Conservation (phyloP, 1,140 invertebrate species). For the Tetramorium parvispinum region DNA sequence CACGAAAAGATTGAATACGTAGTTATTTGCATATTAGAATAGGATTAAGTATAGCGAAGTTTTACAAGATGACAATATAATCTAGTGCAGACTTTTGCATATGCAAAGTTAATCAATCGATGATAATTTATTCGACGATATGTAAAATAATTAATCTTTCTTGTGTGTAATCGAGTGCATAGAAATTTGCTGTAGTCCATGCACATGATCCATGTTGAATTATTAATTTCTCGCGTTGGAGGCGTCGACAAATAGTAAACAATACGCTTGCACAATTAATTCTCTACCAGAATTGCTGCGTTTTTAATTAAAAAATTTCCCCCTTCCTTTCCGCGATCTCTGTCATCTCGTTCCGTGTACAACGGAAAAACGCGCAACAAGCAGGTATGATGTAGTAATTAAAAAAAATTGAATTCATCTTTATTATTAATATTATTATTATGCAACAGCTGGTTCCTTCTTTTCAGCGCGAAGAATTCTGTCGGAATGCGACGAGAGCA, state of each 20-base stretch:
- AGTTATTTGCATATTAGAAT: neutral
- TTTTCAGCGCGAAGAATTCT: conserved; percentile 56
- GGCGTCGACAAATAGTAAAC: conserved; percentile 71
- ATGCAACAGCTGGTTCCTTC: neutral
- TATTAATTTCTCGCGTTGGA: conserved; percentile 63
- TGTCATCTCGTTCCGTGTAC: neutral
- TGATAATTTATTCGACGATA: conserved; percentile 28
- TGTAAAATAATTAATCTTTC: conserved; percentile 13
- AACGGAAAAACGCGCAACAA: conserved; percentile 58
- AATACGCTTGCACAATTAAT: conserved; percentile 74
- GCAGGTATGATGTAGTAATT: conserved; percentile 59
- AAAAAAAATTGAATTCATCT: conserved; percentile 62
- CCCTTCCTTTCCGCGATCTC: neutral
- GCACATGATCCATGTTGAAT: conserved; percentile 45
- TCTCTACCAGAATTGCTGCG: conserved; percentile 58
- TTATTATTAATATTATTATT: conserved; percentile 69
- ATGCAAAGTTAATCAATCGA: neutral
- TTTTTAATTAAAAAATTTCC: conserved; percentile 70
- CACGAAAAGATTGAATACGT: neutral
- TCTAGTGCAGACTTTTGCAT: no score
- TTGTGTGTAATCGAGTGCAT: conserved; percentile 25
- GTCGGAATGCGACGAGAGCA: neutral
- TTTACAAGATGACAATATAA: neutral
- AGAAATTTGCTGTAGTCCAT: conserved; percentile 20
- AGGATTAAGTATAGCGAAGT: neutral